Conservation (phyloP, 2,888 invertebrate species). For the Dorcus parallelipipedus region DNA sequence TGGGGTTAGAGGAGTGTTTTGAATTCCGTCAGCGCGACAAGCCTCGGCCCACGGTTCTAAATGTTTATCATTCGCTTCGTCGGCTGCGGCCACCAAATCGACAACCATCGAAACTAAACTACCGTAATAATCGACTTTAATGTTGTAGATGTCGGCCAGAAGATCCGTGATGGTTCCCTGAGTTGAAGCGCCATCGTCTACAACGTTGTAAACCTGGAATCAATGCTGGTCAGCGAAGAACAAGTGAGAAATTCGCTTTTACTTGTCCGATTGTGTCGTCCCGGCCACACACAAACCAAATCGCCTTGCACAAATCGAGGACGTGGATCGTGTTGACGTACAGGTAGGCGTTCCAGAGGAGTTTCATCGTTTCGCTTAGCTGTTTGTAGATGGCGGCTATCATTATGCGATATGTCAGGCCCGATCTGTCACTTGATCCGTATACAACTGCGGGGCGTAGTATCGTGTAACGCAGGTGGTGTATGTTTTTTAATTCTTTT, state of each 20-base stretch:
- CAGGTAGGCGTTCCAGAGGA: conserved; percentile 82
- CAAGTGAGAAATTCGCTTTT: conserved; percentile 5
- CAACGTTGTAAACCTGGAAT: conserved; percentile 72
- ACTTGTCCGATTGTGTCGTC: conserved; percentile 42
- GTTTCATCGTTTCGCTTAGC: conserved; percentile 85
- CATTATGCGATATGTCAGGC: conserved; percentile 79
- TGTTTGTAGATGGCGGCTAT: conserved; percentile 87
- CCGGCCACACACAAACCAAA: conserved; percentile 63
- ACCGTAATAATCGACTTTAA: conserved; percentile 86
- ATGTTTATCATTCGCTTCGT: conserved; percentile 92
- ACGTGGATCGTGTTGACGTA: conserved; percentile 88
- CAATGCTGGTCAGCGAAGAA: not conserved
- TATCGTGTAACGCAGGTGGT: conserved; percentile 71
- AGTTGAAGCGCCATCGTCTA: conserved; percentile 78
- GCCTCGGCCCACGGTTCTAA: conserved; percentile 88
- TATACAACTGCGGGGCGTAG: conserved; percentile 84
- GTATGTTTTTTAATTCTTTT: conserved; percentile 65
- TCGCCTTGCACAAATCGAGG: conserved; percentile 75
- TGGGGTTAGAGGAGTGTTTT: conserved; percentile 85
- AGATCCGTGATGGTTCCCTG: conserved; percentile 81
- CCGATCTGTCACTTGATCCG: conserved; percentile 77
- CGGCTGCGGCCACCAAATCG: conserved; percentile 76
- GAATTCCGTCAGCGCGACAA: conserved; percentile 69
- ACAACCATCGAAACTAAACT: conserved; percentile 76
- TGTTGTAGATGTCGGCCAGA: conserved; percentile 77